Conservation (phyloP, 2,797 vertebrate species). For the Manis pentadactyla region DNA sequence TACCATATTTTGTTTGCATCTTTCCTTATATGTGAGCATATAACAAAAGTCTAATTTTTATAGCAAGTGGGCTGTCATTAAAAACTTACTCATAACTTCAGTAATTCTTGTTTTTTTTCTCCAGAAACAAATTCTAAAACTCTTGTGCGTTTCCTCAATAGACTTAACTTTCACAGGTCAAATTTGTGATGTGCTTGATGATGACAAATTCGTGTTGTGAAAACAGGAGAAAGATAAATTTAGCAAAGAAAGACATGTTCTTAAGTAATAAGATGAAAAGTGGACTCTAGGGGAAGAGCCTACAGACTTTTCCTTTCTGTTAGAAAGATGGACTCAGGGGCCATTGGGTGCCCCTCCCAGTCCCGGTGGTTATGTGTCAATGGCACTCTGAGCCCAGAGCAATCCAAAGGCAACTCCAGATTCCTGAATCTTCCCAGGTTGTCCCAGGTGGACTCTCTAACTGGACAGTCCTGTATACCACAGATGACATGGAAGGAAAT, state of each 20-base stretch:
- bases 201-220: not conserved
- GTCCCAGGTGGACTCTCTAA: too few species aligned
- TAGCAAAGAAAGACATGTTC: not conserved
- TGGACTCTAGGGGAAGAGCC: not conserved
- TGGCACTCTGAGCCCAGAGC: not conserved
- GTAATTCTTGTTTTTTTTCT: not conserved
- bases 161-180: not conserved
- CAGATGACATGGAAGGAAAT: not conserved
- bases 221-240: not conserved
- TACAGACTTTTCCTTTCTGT: not conserved
- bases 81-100: not conserved
- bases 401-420: not conserved
- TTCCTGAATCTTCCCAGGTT: not conserved
- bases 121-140: not conserved
- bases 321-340: not conserved
- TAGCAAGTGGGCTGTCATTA: not conserved
- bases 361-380: not conserved
- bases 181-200: not conserved
- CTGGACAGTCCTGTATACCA: not conserved
- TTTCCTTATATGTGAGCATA: not conserved
- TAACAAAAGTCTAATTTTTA: not conserved
- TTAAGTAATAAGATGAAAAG: not conserved
- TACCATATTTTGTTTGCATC: not conserved
- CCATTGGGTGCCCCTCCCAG: not conserved
- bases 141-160: not conserved